Base-by-base conservation (phyloP, 92 coral and sea anemone species). In the Parazoanthus darwini region DNA sequence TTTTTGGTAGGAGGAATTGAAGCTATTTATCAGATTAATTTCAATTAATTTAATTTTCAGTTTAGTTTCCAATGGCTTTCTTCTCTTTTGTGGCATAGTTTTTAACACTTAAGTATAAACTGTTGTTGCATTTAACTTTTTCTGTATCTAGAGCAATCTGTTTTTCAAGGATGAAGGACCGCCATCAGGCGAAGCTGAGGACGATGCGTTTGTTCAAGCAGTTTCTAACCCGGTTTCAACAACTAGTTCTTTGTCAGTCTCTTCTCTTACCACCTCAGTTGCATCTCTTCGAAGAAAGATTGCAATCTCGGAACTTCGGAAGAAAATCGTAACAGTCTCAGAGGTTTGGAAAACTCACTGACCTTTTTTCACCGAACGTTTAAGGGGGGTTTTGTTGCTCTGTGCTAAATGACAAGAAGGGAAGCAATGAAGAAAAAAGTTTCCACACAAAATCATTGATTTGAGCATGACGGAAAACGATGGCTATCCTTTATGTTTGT, bases 161-260 rank as follows among this genome's bases (percentile, higher is more conserved):
- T 95, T 95, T 94, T 95, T 95, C 90, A 95, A 95, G 70, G 96
- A 95, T 86, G 98, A 95, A 35, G 91, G 85, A 71, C 96, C 94
- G 1, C 89, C 93, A 9, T 82, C 72, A 26, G 90, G 81, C 16
- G 93, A 93, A 80, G 86, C 91, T 7, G 48, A 92, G 77, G 98
- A 95, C 1, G 98, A 95, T 89, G 56, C 92, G 11, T 95, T 95
- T 92, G 94, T 93, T 46, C 83, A 92, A 39, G 94, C 94, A 48
- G 68, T 92, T 36, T 89, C 94, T 18, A 78, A 89, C 79, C 73
- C 89, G 81, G 23, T 1, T 38, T 65, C 77, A 1, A 91, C 88
- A 77, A 80, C 89, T 56, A 23, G 90, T 26, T 56, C 90, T 50
- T 54, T 79, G 20, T 89, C 90, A 23, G 58, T 70, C 13, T 59